Conservation (phyloP, 2,113 vertebrate species). For the Phrynosoma blainvillii region DNA sequence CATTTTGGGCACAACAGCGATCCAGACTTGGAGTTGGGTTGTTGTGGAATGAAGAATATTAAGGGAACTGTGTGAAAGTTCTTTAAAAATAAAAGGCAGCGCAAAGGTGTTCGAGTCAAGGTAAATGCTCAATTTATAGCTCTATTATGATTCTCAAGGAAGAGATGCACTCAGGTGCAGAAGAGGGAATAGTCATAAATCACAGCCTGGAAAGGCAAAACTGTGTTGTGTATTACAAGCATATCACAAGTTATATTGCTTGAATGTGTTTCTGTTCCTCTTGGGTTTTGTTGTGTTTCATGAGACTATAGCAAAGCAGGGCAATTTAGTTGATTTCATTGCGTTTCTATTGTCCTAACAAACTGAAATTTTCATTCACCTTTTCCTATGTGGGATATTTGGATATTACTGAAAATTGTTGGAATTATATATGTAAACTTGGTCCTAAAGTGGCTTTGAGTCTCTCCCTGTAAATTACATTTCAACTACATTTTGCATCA, state of each 20-base stretch:
- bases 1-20: rapidly evolving
- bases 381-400: not conserved
- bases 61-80: not conserved
- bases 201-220: not conserved
- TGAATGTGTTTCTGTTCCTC: not conserved
- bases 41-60: not conserved
- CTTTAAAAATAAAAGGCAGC: not conserved
- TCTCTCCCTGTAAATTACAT: not conserved
- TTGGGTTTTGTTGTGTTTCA: not conserved
- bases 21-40: not conserved
- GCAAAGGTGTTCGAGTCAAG: not conserved
- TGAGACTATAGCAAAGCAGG: not conserved
- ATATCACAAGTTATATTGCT: not conserved
- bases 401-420: not conserved
- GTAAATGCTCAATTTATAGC: not conserved
- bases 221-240: not conserved
- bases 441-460: not conserved
- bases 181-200: not conserved
- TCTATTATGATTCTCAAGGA: not conserved
- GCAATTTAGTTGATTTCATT: not conserved
- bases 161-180: too few relatives aligned
- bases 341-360: not conserved
- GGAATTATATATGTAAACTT: not conserved
- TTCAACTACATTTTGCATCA: not conserved
- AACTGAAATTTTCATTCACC: not conserved